Percentiles rank a stretch among this genome's conserved stretches.
These are phyloP conservation scores for Euplexia lucipara DNA, from an alignment of 2,888 invertebrate species.

Conservation along the genomic window DNA sequence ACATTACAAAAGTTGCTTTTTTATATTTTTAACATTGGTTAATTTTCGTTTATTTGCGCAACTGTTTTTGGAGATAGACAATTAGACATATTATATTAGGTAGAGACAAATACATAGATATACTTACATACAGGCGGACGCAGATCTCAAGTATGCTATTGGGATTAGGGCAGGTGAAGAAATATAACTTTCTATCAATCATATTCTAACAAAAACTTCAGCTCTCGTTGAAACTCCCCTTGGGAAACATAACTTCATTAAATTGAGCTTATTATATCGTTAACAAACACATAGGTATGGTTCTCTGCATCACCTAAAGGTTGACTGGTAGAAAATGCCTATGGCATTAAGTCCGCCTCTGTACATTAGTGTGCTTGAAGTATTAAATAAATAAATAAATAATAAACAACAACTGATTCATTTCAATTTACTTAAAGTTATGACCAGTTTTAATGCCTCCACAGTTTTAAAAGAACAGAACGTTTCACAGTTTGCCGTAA, in stretches of 20 bases:
- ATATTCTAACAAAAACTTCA: neutral
- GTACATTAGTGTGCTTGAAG: no score
- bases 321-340: no score
- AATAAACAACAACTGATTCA: slow-evolving; percentile 23
- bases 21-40: slow-evolving; percentile 9
- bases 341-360: no score
- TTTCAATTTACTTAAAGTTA: slow-evolving; percentile 20
- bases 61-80: slow-evolving; percentile 1
- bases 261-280: neutral
- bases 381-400: no score
- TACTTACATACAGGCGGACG: no score
- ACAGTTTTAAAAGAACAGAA: slow-evolving; percentile 21
- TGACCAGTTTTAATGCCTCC: slow-evolving; percentile 14
- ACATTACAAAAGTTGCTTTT: neutral
- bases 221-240: neutral
- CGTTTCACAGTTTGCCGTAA: slow-evolving; percentile 19
- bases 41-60: slow-evolving; percentile 1
- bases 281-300: neutral
- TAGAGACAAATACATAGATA: no score
- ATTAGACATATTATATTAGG: no score
- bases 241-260: neutral
- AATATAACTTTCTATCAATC: no score
- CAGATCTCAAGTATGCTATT: no score
- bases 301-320: no score
- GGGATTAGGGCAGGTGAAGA: no score